A percentile compares a stretch with the other conserved stretches of the same genome.
phyloP scores from a whole-genome alignment of 2,797 vertebrate genomes.

The Diplodus sargus region DNA sequence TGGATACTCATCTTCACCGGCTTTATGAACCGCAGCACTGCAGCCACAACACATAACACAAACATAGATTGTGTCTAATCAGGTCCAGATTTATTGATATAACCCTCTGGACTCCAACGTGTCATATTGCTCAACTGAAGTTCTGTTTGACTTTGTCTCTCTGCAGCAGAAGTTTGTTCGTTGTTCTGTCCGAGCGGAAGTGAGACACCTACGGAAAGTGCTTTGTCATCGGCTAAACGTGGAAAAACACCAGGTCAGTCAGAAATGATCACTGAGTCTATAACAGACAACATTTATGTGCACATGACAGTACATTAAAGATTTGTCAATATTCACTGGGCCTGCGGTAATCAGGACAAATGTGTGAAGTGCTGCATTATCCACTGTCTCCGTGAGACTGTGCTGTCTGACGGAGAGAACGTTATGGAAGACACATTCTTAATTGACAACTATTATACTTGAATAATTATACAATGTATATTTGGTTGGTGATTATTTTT shows the following conservation, averaged over 20 bases:
- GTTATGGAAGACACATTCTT: background rate
- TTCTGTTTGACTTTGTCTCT: slow-evolving; percentile 35
- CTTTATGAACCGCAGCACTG: background rate
- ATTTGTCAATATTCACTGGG: background rate
- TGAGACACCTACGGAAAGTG: slow-evolving; percentile 93
- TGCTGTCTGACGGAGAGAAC: too few species aligned
- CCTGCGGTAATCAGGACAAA: background rate
- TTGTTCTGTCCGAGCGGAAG: slow-evolving; percentile 94
- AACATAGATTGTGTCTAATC: background rate
- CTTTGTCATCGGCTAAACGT: slow-evolving; percentile 93
- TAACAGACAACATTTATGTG: background rate
- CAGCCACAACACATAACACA: background rate
- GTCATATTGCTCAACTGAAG: background rate
- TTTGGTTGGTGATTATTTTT: too few species aligned
- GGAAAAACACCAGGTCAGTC: slow-evolving; percentile 90
- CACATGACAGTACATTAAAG: background rate
- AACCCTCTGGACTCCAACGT: background rate
- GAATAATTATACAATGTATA: background rate
- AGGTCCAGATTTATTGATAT: slow-evolving; percentile 8
- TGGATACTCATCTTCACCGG: background rate
- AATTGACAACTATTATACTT: background rate
- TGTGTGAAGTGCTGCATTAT: background rate
- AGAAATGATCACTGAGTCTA: background rate
- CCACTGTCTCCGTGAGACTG: too few species aligned
- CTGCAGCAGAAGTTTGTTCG: slow-evolving; percentile 95